A percentile compares a stretch with the other conserved stretches of the same genome.
Conservation (phyloP, 2,797 vertebrate genomes). For the Macropus fuliginosus region DNA sequence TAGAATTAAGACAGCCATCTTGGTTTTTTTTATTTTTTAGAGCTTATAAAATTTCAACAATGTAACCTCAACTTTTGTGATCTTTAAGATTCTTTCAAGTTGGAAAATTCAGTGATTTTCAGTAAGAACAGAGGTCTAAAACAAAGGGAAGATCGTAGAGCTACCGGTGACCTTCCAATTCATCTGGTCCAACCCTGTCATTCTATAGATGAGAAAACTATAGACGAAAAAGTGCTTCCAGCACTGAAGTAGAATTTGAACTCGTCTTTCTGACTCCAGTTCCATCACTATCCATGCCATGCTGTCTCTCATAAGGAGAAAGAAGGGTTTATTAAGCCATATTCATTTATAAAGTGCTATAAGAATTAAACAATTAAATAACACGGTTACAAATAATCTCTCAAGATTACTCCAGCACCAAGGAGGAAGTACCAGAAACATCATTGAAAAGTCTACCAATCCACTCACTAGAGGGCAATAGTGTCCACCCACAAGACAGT, state of each 20-base stretch:
- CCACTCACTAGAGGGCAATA: conserved; percentile 21
- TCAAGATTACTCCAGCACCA: neutral
- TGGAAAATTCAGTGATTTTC: neutral
- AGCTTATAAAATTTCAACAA: neutral
- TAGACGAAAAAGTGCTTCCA: neutral
- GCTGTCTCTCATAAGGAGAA: neutral
- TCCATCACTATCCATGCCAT: neutral
- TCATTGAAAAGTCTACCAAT: conserved; percentile 4
- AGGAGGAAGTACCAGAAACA: conserved; percentile 4
- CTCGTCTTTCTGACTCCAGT: neutral
- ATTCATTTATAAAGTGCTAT: neutral
- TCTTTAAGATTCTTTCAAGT: neutral
- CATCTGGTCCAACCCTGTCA: neutral
- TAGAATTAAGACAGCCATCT: neutral
- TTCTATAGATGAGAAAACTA: neutral
- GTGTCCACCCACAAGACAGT: neutral
- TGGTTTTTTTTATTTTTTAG: too few species aligned
- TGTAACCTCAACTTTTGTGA: neutral
- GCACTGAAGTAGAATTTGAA: neutral
- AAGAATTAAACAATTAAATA: neutral
- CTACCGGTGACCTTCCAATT: neutral
- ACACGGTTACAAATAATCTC: neutral
- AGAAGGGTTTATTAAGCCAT: neutral
- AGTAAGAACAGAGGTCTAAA: neutral
- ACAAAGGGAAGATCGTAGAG: neutral